phyloP scores from a whole-genome alignment of 2,888 invertebrate genomes.

The Maniola hyperantus region DNA sequence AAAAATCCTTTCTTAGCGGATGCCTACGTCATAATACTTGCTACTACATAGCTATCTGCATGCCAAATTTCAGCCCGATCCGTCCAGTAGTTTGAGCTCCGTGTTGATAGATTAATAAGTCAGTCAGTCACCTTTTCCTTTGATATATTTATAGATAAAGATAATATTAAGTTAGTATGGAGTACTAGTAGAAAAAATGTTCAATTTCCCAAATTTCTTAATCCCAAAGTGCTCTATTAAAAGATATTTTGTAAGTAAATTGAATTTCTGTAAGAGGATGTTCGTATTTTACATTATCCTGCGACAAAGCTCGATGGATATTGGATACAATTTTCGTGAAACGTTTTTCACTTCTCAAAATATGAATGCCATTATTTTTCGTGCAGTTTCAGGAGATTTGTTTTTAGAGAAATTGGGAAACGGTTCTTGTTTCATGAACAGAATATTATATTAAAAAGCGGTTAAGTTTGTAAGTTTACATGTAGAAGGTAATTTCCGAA shows the following conservation, averaged over 20 bases:
- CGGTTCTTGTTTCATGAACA: not conserved
- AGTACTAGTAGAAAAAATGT: too few relatives aligned
- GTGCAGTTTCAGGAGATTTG: not conserved
- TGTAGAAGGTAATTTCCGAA: too few relatives aligned
- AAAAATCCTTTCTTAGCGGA: too few relatives aligned
- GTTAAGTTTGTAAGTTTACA: too few relatives aligned
- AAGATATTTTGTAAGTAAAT: not conserved
- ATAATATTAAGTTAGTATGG: too few relatives aligned
- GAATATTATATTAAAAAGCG: not conserved
- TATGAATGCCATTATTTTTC: not conserved
- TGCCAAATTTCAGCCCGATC: too few relatives aligned
- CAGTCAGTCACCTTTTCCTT: too few relatives aligned
- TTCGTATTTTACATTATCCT: conserved; percentile 6
- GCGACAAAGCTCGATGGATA: not conserved
- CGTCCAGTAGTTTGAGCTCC: too few relatives aligned
- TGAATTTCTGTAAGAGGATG: conserved; percentile 8
- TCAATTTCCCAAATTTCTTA: not conserved
- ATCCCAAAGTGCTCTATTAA: not conserved
- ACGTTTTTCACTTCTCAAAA: not conserved
- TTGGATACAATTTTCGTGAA: not conserved
- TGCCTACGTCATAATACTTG: too few relatives aligned
- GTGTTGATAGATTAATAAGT: too few relatives aligned
- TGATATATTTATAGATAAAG: too few relatives aligned
- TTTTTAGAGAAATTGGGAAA: not conserved
- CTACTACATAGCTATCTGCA: too few relatives aligned